Percentiles rank a stretch among this genome's conserved stretches.
Conservation (phyloP, 2,113 vertebrate species). For the Elaphurus davidianus region DNA sequence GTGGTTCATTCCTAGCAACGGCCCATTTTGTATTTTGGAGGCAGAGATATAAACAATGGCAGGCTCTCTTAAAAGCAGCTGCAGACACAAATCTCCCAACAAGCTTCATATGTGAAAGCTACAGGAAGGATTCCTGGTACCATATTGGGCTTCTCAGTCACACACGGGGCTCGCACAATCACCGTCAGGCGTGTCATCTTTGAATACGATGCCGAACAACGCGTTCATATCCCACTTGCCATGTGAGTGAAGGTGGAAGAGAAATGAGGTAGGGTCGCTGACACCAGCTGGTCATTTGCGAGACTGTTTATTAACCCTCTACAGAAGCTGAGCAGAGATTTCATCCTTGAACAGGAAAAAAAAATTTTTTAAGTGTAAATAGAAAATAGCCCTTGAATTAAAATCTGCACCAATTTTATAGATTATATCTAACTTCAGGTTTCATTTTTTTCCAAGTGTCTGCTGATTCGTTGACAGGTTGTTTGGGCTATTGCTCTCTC, state of each 20-base stretch:
- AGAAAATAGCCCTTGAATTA: slow-evolving; percentile 30
- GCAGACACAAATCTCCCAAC: slow-evolving; percentile 53
- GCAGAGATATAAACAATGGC: slow-evolving; percentile 72
- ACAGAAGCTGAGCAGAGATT: neutral
- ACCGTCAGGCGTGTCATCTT: neutral
- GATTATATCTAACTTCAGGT: slow-evolving; percentile 54
- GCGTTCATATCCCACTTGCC: neutral
- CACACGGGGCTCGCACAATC: slow-evolving; percentile 10
- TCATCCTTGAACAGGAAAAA: neutral
- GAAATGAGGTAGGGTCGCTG: neutral
- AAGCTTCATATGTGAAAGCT: slow-evolving; percentile 53
- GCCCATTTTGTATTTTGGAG: slow-evolving; percentile 71
- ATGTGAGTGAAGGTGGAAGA: slow-evolving; percentile 32
- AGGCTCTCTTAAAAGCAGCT: slow-evolving; percentile 67
- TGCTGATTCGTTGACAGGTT: slow-evolving; percentile 66
- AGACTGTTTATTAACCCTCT: neutral
- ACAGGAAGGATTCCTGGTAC: slow-evolving; percentile 33
- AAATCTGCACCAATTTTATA: slow-evolving; percentile 48
- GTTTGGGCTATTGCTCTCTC: slow-evolving; percentile 69
- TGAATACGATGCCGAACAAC: neutral
- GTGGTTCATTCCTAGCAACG: slow-evolving; percentile 51
- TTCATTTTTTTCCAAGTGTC: slow-evolving; percentile 32
- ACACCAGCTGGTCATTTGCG: neutral
- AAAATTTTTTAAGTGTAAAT: neutral
- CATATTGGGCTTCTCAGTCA: slow-evolving; percentile 66